These are phyloP conservation scores for Bos indicus DNA, from an alignment of 2,113 vertebrate genomes.

Conservation along the genomic window DNA sequence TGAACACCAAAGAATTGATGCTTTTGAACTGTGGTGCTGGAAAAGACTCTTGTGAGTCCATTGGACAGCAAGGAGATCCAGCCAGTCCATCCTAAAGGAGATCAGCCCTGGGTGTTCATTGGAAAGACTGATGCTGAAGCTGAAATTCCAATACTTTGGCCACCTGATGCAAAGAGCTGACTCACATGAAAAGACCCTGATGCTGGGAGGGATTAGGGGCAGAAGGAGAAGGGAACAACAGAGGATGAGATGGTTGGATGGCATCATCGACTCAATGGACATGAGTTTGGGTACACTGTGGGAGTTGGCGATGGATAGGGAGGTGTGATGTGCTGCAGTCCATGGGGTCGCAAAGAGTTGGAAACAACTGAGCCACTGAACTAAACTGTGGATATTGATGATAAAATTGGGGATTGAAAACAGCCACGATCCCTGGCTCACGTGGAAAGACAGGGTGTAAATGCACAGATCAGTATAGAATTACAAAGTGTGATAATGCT, in stretches of 20 bases:
- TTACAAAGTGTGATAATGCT: background rate
- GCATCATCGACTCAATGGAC: background rate
- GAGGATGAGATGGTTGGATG: background rate
- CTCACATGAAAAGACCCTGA: background rate
- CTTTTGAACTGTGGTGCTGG: background rate
- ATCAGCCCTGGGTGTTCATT: background rate
- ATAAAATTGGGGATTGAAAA: background rate
- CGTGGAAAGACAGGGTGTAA: background rate
- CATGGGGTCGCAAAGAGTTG: accelerated
- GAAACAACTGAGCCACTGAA: background rate
- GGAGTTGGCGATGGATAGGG: background rate
- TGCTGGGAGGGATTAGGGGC: background rate
- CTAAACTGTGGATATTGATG: background rate
- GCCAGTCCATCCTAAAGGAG: background rate
- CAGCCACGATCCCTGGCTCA: background rate
- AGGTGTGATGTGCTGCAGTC: background rate
- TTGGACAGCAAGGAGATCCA: background rate
- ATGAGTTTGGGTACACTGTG: background rate
- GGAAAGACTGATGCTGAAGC: background rate
- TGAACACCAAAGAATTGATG: background rate
- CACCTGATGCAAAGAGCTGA: background rate
- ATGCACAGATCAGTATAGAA: background rate
- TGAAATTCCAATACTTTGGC: background rate
- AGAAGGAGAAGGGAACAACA: background rate
- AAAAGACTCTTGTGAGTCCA: background rate